Conservation (phyloP, 2,113 vertebrate species). For the Sprattus sprattus region DNA sequence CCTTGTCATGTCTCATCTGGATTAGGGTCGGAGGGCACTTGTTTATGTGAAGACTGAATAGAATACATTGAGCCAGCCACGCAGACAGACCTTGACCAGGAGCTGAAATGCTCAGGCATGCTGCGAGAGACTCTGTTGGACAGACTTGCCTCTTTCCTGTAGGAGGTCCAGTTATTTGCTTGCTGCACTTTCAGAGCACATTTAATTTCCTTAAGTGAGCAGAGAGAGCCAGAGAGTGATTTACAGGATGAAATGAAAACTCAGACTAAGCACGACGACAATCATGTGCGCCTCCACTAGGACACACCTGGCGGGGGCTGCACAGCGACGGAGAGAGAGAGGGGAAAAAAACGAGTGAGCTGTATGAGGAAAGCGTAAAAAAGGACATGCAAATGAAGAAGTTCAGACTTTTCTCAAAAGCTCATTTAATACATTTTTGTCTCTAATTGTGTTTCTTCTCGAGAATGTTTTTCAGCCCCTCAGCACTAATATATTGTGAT, state of each 20-base stretch:
- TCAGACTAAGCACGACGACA: conserved; percentile 71
- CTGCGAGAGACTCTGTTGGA: background rate
- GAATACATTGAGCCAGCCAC: conserved; percentile 53
- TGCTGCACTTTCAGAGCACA: background rate
- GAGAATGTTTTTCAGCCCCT: conserved; percentile 52
- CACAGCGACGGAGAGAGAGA: conserved; percentile 45
- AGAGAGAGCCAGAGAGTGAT: conserved; percentile 55
- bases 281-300: conserved; percentile 66
- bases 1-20: background rate
- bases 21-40: background rate
- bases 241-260: conserved; percentile 49
- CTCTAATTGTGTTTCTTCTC: conserved; percentile 48
- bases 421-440: conserved; percentile 55
- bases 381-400: conserved; percentile 56
- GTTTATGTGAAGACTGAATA: conserved; percentile 43
- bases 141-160: background rate
- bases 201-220: conserved; percentile 45
- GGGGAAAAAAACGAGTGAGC: conserved; percentile 41
- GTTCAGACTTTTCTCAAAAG: conserved; percentile 56
- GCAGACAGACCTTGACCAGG: conserved; percentile 38
- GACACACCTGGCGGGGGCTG: conserved; percentile 42
- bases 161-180: background rate
- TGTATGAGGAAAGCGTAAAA: conserved; percentile 47
- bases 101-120: background rate
- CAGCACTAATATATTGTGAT: conserved; percentile 66